phyloP scores from a whole-genome alignment of 1,140 invertebrate genomes.

The Formica selysi region DNA sequence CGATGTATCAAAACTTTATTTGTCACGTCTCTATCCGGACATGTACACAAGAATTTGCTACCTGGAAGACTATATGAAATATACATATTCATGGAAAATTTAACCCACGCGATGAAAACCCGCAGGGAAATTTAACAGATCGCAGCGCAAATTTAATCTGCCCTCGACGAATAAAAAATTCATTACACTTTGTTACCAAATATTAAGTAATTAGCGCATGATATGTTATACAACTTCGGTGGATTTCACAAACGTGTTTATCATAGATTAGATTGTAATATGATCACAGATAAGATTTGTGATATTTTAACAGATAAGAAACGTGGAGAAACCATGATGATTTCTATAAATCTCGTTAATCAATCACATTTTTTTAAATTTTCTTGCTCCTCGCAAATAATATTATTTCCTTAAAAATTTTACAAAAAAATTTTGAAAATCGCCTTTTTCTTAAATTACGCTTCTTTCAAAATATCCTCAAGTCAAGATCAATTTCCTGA shows the following conservation, averaged over 20 bases:
- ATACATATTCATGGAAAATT: conserved; percentile 7
- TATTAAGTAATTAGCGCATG: conserved; percentile 12
- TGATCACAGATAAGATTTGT: conserved; percentile 15
- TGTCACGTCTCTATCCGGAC: not conserved
- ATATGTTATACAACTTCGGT: not conserved
- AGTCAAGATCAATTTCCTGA: not conserved
- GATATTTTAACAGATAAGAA: not conserved
- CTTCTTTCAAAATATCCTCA: not conserved
- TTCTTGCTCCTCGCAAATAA: too few relatives aligned
- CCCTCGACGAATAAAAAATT: not conserved
- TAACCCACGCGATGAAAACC: not conserved
- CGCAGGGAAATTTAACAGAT: not conserved
- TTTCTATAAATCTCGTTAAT: not conserved
- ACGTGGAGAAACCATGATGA: not conserved
- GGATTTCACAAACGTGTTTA: not conserved
- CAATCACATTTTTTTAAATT: too few relatives aligned
- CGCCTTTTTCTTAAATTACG: not conserved
- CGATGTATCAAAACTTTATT: not conserved
- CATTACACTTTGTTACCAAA: not conserved
- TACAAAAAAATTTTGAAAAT: not conserved
- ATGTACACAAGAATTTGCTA: not conserved
- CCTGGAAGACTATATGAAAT: not conserved
- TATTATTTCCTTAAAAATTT: not conserved
- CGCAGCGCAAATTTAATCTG: not conserved
- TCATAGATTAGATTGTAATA: not conserved